These are phyloP conservation scores for Odontamblyopus lacepedii DNA, from an alignment of 2,797 vertebrate genomes.

Conservation along the genomic window DNA sequence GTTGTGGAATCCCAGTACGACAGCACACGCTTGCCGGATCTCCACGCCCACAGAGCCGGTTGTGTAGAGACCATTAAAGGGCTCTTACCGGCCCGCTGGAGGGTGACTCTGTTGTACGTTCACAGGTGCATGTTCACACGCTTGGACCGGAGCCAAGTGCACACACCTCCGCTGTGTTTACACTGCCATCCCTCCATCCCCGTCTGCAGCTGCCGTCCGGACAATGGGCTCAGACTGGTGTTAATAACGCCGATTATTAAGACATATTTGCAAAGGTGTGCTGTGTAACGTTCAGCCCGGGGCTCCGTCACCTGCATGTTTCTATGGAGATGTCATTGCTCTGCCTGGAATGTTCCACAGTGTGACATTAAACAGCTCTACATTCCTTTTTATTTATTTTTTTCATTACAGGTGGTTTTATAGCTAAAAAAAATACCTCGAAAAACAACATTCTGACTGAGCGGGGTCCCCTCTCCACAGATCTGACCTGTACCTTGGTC, in stretches of 20 bases:
- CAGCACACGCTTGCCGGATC: background rate
- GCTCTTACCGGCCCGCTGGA: background rate
- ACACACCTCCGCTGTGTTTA: background rate
- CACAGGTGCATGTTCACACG: background rate
- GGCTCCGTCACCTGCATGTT: no score
- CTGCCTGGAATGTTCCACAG: no score
- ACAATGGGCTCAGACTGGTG: background rate
- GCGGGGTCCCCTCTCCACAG: no score
- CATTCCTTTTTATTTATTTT: no score
- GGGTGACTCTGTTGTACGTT: background rate
- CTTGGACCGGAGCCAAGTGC: constrained; percentile 4
- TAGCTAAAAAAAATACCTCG: no score
- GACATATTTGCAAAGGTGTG: background rate
- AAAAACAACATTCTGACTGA: no score
- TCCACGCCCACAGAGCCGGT: background rate
- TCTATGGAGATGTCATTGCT: no score
- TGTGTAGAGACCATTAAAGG: background rate
- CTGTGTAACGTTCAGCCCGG: background rate
- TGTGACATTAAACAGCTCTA: no score
- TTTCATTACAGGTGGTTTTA: no score
- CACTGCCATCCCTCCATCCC: background rate
- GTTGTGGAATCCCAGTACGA: background rate
- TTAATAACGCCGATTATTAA: no score
- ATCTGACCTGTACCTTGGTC: no score
- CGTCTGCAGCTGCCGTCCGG: background rate